Evolutionary conservation across 2,113 vertebrate genomes (phyloP).

Genomic region (Gobiocypris rarus): DNA sequence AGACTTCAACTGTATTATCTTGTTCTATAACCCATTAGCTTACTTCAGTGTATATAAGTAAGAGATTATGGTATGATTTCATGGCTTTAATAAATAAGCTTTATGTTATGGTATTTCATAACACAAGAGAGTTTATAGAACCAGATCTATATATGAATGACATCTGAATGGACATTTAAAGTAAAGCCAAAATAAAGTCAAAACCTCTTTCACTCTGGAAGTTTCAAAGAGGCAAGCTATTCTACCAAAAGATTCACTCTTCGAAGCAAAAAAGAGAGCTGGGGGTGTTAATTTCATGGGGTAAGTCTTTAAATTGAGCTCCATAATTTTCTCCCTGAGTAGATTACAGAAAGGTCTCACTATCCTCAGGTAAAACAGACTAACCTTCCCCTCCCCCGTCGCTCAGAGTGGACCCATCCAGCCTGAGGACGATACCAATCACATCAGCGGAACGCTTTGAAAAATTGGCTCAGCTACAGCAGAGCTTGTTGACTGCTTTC

Average conservation of each 20-base stretch:
- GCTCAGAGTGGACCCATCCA: conserved; percentile 48
- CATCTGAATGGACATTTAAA: conserved; percentile 42
- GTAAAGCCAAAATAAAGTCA: conserved; percentile 68
- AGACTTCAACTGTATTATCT: background rate
- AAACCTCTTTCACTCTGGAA: conserved; percentile 68
- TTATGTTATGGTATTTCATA: background rate
- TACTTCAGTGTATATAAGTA: background rate
- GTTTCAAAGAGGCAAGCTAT: conserved; percentile 69
- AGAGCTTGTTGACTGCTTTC: conserved; percentile 45
- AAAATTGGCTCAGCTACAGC: conserved; percentile 42
- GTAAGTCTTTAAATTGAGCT: conserved; percentile 80
- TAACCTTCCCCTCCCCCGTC: conserved; percentile 28
- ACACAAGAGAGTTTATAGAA: background rate
- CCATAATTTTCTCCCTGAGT: conserved; percentile 75
- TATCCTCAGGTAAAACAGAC: conserved; percentile 76
- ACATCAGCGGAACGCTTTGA: conserved; percentile 51
- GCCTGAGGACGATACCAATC: conserved; percentile 59
- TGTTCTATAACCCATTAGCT: background rate
- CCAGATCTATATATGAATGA: background rate
- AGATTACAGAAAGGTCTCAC: conserved; percentile 76
- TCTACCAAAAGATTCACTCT: conserved; percentile 67
- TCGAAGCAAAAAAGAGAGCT: conserved; percentile 75
- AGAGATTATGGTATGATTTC: background rate
- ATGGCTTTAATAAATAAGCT: background rate
- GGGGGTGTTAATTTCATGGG: conserved; percentile 83